Conservation (phyloP, 37 sponge, comb jelly and placozoan genomes). For the Lycopodina hypogea region DNA sequence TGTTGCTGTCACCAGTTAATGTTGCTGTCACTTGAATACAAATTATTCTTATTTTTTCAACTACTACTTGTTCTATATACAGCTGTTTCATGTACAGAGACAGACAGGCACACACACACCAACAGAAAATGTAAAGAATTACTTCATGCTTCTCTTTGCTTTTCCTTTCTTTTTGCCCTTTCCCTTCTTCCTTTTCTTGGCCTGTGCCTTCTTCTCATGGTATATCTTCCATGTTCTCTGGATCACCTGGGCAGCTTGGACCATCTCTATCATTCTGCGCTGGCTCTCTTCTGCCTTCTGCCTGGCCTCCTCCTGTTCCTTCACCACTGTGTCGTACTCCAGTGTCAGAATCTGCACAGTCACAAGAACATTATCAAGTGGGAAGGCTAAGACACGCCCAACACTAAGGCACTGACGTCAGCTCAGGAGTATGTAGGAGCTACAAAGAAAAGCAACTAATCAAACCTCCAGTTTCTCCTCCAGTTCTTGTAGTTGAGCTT, state of each 20-base stretch:
- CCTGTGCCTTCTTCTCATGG: constrained; percentile 38
- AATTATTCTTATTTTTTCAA: neutral
- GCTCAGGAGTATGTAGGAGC: too few relatives aligned
- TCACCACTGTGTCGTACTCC: constrained; percentile 73
- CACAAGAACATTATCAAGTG: too few relatives aligned
- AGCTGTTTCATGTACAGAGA: too few relatives aligned
- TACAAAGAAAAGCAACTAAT: too few relatives aligned
- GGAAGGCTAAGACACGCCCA: neutral
- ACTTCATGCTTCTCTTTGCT: too few relatives aligned
- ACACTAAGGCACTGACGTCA: neutral
- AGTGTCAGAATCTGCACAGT: constrained; percentile 46
- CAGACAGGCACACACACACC: too few relatives aligned
- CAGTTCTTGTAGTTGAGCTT: constrained; percentile 80
- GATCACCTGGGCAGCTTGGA: constrained; percentile 74
- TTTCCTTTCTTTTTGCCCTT: constrained; percentile 59
- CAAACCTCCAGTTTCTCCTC: constrained; percentile 81
- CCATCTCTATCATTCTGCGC: constrained; percentile 34
- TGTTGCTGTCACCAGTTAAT: neutral
- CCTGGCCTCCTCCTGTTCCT: constrained; percentile 84
- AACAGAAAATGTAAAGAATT: too few relatives aligned
- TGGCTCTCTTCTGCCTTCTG: constrained; percentile 65
- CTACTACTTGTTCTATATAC: neutral
- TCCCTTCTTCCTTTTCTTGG: constrained; percentile 60
- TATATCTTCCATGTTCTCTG: constrained; percentile 76
- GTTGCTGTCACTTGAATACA: neutral